Percentiles rank a stretch among this genome's conserved stretches.
Evolutionary conservation across 2,113 vertebrate genomes (phyloP).

Genomic region (Oryctolagus cuniculus): mOryCun1.1 NC_091445.1:40166501-40167000

Average conservation of each 20-base stretch:
- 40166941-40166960: not conserved
- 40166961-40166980: not conserved
- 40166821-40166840: not conserved
- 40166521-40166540: not conserved
- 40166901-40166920: not conserved
- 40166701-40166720: not conserved
- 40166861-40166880: not conserved
- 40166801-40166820: not conserved
- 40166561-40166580: not conserved
- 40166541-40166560: not conserved
- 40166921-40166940: not conserved
- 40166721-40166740: not conserved
- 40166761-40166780: not conserved
- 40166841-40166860: not conserved
- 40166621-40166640: no score
- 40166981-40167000: not conserved
- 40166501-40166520: fast-evolving
- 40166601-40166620: not conserved
- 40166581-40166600: not conserved
- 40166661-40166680: not conserved
- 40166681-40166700: fast-evolving
- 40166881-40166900: no score
- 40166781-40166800: not conserved
- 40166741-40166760: not conserved
- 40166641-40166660: not conserved